Evolutionary conservation across 2,113 vertebrate genomes (phyloP).

Genomic region (Coracopsis vasa): DNA sequence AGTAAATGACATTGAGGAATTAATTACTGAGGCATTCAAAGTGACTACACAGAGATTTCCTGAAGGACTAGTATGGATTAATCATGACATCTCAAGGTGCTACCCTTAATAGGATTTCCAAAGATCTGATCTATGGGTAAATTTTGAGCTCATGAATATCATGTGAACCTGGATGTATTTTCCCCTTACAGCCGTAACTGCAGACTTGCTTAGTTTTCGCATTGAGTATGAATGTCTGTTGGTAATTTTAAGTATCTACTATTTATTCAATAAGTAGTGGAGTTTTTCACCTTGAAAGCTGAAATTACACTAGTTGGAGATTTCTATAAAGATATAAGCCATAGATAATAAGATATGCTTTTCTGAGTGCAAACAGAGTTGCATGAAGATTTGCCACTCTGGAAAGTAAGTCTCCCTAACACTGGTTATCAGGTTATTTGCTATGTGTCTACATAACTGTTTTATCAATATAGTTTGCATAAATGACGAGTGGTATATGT

Average conservation of each 20-base stretch:
- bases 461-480: not conserved
- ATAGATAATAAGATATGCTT: not conserved
- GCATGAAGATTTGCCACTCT: not conserved
- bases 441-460: not conserved
- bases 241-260: not conserved
- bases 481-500: not conserved
- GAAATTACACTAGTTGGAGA: not conserved
- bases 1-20: constrained; percentile 47
- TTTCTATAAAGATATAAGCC: not conserved
- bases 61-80: constrained; percentile 59
- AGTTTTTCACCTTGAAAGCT: not conserved
- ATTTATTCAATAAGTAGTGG: not conserved
- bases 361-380: not conserved
- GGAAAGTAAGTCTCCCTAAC: not conserved
- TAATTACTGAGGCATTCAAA: constrained; percentile 52
- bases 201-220: not conserved
- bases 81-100: constrained; percentile 61
- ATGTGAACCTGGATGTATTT: not conserved
- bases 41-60: constrained; percentile 49
- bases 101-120: constrained; percentile 58
- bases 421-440: not conserved
- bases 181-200: not conserved
- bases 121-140: constrained; percentile 51
- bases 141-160: constrained; percentile 37
- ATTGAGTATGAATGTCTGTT: not conserved